Evolutionary conservation across 2,113 vertebrate genomes (phyloP).

Genomic region (Chaetodon trifascialis): DNA sequence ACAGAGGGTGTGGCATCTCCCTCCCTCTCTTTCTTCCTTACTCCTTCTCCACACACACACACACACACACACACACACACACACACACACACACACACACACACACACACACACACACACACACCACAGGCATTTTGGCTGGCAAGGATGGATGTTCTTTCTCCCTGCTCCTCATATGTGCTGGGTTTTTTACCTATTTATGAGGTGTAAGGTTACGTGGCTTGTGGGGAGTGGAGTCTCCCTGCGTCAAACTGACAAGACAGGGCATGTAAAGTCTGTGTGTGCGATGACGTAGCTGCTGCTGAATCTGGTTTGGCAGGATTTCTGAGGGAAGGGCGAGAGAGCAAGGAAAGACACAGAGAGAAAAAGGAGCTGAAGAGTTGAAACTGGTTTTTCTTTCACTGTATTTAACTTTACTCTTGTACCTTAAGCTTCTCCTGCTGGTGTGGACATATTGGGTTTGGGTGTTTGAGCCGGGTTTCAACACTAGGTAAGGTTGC

Average conservation of each 20-base stretch:
- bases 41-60: neutral
- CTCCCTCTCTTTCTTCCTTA: conserved; percentile 6
- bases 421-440: neutral
- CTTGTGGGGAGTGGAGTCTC: conserved; percentile 26
- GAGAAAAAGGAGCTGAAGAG: conserved; percentile 23
- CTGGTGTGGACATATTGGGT: neutral
- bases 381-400: conserved; percentile 11
- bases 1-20: conserved; percentile 52
- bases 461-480: conserved; percentile 1
- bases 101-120: neutral
- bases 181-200: conserved; percentile 54
- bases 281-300: conserved; percentile 58
- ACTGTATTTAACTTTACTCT: neutral
- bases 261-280: conserved; percentile 22
- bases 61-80: neutral
- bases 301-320: conserved; percentile 75
- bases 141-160: conserved; percentile 24
- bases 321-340: conserved; percentile 61
- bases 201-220: conserved; percentile 46
- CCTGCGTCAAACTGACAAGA: conserved; percentile 44
- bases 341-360: conserved; percentile 27
- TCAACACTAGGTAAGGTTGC: conserved; percentile 61
- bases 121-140: conserved; percentile 1
- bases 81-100: neutral
- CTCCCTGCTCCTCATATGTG: conserved; percentile 1